Evolutionary conservation across 1,140 invertebrate species (phyloP).

Genomic region (Drosophila kurseongensis): DNA sequence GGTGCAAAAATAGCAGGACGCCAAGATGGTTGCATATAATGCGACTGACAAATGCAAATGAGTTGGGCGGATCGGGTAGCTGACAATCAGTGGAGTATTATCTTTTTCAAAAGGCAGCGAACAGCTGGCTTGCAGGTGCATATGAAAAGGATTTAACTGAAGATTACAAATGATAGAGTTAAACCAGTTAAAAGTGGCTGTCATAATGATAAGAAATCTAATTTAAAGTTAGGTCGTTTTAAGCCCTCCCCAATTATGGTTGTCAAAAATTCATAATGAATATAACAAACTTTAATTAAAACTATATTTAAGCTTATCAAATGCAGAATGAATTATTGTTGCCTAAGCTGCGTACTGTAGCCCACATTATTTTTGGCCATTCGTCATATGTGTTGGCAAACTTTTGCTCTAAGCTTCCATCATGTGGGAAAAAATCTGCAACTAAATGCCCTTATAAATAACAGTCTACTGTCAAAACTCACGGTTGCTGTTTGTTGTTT

Average conservation of each 20-base stretch:
- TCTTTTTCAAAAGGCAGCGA: constrained; percentile 12
- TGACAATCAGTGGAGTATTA: constrained; percentile 45
- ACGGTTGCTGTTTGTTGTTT: constrained; percentile 44
- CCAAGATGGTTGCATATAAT: constrained; percentile 13
- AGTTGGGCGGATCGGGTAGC: constrained; percentile 11
- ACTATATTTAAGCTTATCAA: constrained; percentile 30
- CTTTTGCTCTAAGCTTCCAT: constrained; percentile 21
- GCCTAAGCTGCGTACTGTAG: neutral
- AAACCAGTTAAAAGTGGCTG: neutral
- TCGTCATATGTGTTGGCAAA: constrained; percentile 14
- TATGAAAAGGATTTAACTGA: neutral
- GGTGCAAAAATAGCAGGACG: constrained; percentile 7
- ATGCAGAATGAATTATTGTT: neutral
- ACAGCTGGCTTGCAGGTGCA: constrained; percentile 13
- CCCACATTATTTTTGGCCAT: neutral
- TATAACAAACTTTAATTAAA: constrained; percentile 19
- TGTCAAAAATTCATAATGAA: neutral
- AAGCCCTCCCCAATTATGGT: neutral
- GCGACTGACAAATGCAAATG: constrained; percentile 44
- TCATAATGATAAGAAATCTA: constrained; percentile 15
- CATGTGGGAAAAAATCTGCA: constrained; percentile 60
- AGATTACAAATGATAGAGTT: neutral
- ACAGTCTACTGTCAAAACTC: constrained; percentile 67
- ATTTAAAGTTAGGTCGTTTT: constrained; percentile 25
- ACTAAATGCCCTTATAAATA: constrained; percentile 75